Evolutionary conservation across 2,113 vertebrate species (phyloP).

Genomic region (Phocoena sinus): DNA sequence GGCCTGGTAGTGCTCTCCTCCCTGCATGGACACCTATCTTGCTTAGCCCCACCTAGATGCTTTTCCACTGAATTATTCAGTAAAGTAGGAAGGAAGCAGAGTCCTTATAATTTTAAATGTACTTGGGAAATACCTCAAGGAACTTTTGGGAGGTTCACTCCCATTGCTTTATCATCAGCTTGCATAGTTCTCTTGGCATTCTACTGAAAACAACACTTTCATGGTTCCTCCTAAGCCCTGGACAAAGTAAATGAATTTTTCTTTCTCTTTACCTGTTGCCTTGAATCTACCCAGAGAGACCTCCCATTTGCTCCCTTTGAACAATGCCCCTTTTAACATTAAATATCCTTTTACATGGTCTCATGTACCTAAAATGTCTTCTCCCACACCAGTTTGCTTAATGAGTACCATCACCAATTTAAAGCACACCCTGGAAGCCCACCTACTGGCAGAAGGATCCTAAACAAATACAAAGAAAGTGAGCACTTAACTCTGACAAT

Average conservation of each 20-base stretch:
- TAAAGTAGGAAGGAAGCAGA: neutral
- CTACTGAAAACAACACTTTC: neutral
- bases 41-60: neutral
- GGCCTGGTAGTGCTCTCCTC: neutral
- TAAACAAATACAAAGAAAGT: neutral
- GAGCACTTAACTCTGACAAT: neutral
- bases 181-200: neutral
- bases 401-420: neutral
- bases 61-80: neutral
- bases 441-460: neutral
- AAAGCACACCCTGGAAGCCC: neutral
- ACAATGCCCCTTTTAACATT: neutral
- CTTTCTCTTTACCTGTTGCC: neutral
- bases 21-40: neutral
- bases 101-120: neutral
- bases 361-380: neutral
- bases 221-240: neutral
- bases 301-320: neutral
- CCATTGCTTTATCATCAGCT: neutral
- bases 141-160: neutral
- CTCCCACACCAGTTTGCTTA: neutral
- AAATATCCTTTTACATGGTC: neutral
- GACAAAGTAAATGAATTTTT: neutral
- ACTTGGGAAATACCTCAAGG: neutral
- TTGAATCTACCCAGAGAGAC: neutral